These are phyloP conservation scores for Oikopleura dioica DNA, from an alignment of 23 tunicate genomes.

Conservation along the genomic window DNA sequence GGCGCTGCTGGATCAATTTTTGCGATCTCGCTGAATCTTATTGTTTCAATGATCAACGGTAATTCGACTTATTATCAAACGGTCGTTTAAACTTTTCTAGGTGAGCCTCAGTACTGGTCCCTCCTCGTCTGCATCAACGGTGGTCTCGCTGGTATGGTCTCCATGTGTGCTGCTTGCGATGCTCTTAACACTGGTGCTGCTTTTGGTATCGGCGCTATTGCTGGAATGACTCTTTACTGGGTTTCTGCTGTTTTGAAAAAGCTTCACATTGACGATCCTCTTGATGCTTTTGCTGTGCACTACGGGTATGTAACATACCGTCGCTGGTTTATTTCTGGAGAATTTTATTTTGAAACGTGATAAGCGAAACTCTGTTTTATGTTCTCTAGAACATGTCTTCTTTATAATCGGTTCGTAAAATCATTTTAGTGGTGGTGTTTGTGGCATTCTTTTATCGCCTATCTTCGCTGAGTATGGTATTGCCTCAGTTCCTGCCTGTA, in stretches of 20 bases:
- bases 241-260: conserved; percentile 18
- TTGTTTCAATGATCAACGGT: not conserved
- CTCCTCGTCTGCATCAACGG: conserved; percentile 16
- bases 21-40: conserved; percentile 4
- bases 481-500: too few relatives aligned
- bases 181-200: conserved; percentile 51
- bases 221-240: conserved; percentile 22
- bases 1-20: conserved; percentile 20
- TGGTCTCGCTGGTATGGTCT: conserved; percentile 36
- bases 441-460: too few relatives aligned
- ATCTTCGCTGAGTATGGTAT: too few relatives aligned
- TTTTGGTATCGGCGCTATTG: conserved; percentile 35
- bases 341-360: too few relatives aligned
- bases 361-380: too few relatives aligned
- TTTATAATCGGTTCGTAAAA: too few relatives aligned
- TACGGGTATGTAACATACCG: too few relatives aligned
- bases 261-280: conserved; percentile 52
- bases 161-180: conserved; percentile 50
- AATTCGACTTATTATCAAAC: not conserved
- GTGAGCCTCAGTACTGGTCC: conserved; percentile 14
- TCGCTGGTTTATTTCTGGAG: too few relatives aligned
- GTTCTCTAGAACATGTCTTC: too few relatives aligned
- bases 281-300: conserved; percentile 52
- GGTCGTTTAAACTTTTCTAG: not conserved
- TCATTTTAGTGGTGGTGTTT: too few relatives aligned